These are phyloP conservation scores for Rhyacichthys aspro DNA, from an alignment of 2,797 vertebrate species.

Conservation along the genomic window DNA sequence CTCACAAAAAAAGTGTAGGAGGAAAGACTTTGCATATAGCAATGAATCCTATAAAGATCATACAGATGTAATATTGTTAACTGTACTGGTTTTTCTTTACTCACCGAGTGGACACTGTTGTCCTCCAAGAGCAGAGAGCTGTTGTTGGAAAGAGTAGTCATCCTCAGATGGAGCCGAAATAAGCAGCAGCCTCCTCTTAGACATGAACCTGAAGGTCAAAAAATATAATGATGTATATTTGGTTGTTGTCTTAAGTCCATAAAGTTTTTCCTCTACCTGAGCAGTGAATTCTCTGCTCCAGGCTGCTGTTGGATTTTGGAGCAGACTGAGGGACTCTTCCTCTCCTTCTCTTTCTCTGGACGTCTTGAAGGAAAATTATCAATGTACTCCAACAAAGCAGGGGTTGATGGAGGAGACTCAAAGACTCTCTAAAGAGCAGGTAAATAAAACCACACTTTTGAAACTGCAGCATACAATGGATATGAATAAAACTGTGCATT, in stretches of 20 bases:
- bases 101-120: conserved; percentile 81
- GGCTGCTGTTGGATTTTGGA: conserved; percentile 36
- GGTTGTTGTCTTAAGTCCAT: background rate
- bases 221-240: background rate
- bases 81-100: conserved; percentile 10
- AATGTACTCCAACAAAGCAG: conserved; percentile 72
- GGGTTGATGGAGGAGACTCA: conserved; percentile 70
- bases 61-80: background rate
- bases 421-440: conserved; percentile 70
- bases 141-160: conserved; percentile 83
- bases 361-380: conserved; percentile 79
- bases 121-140: conserved; percentile 76
- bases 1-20: background rate
- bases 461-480: background rate
- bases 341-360: conserved; percentile 74
- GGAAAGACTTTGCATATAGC: conserved; percentile 14
- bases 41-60: background rate
- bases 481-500: background rate
- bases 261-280: conserved; percentile 66
- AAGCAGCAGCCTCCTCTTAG: conserved; percentile 81
- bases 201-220: conserved; percentile 74
- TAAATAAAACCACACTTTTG: background rate
- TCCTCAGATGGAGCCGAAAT: conserved; percentile 79
- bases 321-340: conserved; percentile 57
- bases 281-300: conserved; percentile 67